A percentile compares a stretch with the other conserved stretches of the same genome.
Conservation (phyloP, 2,113 vertebrate species). For the Phasianus colchicus region DNA sequence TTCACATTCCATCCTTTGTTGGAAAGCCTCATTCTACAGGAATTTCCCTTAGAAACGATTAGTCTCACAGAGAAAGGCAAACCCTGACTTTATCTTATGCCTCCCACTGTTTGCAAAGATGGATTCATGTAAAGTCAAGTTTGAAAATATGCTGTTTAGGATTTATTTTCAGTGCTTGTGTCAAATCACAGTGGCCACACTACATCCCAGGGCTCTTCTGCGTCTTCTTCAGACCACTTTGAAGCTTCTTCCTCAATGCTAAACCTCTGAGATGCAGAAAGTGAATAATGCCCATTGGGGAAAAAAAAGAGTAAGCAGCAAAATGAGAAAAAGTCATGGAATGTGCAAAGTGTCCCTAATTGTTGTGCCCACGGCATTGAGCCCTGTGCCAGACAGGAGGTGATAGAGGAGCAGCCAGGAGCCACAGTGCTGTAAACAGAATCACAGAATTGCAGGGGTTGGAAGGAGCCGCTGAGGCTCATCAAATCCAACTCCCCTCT, state of each 20-base stretch:
- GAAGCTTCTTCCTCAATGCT: neutral
- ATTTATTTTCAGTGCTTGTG: neutral
- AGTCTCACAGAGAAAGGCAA: neutral
- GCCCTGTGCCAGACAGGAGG: neutral
- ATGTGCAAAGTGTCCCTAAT: neutral
- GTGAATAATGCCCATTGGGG: neutral
- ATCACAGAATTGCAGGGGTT: no score
- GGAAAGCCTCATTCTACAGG: neutral
- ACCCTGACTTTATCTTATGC: neutral
- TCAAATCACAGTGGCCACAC: neutral
- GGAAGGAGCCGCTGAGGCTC: no score
- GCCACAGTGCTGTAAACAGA: neutral
- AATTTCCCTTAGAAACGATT: neutral
- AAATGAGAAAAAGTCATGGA: neutral
- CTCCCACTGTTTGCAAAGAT: neutral
- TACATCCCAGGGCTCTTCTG: accelerated
- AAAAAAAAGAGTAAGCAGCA: neutral
- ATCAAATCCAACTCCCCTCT: no score
- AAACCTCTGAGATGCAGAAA: neutral
- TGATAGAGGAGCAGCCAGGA: neutral
- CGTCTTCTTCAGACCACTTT: neutral
- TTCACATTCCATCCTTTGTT: neutral
- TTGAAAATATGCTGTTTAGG: neutral
- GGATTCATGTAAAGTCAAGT: neutral
- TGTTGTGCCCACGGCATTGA: neutral